A percentile compares a stretch with the other conserved stretches of the same genome.
These are phyloP conservation scores for Melipona beecheii DNA, from an alignment of 2,888 invertebrate genomes.

Conservation along the genomic window DNA sequence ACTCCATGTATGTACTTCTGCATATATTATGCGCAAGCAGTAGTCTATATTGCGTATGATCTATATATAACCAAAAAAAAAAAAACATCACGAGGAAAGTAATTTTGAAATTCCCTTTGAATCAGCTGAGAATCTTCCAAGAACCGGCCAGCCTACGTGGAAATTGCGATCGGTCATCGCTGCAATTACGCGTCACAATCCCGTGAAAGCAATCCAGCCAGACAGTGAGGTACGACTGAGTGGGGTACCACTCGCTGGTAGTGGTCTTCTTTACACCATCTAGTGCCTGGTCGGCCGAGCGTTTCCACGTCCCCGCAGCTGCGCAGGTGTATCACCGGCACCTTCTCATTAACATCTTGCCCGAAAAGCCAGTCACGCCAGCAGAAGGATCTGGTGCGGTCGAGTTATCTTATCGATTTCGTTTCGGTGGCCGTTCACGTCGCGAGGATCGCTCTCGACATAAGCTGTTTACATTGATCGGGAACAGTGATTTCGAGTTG, in stretches of 20 bases:
- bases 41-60: neutral
- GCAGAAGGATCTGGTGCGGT: slow-evolving; percentile 65
- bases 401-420: slow-evolving; percentile 50
- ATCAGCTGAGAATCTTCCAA: neutral
- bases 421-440: neutral
- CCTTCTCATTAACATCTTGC: slow-evolving; percentile 79
- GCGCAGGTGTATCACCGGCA: slow-evolving; percentile 78
- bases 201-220: neutral
- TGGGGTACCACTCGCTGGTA: neutral
- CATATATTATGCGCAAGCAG: no score
- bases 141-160: neutral
- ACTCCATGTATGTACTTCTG: no score
- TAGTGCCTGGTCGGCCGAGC: slow-evolving; percentile 31
- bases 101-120: neutral
- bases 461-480: slow-evolving; percentile 2
- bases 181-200: neutral
- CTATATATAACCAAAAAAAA: neutral
- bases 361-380: slow-evolving; percentile 76
- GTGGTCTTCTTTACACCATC: slow-evolving; percentile 19
- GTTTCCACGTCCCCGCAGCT: slow-evolving; percentile 67
- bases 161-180: no score
- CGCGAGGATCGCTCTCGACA: neutral
- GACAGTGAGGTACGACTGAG: slow-evolving; percentile 1
- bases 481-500: neutral
- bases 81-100: neutral